Evolutionary conservation across 2,888 invertebrate genomes (phyloP), one percentile per base, ranked within the genome.

Genomic region (Tryphoninae sp.): DNA sequence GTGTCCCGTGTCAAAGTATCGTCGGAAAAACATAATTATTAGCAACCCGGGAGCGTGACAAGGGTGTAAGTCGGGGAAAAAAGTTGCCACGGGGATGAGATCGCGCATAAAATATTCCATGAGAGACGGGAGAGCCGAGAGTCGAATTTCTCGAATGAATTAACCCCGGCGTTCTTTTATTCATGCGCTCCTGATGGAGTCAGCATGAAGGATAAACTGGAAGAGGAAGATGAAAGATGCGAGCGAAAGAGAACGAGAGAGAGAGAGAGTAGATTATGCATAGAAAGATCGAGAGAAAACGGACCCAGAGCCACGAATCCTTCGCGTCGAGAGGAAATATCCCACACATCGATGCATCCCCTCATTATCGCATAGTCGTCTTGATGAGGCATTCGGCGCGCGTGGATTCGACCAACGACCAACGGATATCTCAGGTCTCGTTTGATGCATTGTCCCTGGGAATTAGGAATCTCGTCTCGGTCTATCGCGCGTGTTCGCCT

Each of bases 381-480:
- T 83, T 87, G 88, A 89, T 86, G 88, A 89, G 85, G 83, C 84
- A 85, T 86, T 87, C 86, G 79, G 73, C 77, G 65, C 72, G 75
- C 83, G 80, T 59, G 67, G 22, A 51, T 11, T 59, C 59, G 51
- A 67, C 53, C 4, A 51, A 16, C 61, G 33, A 33, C 33, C 6
- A 33, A 3, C 33, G 33, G 33, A 33, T 51, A 53, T 75, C 72
- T 55, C 40, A 71, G 55, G 67, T 62, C 45, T 74, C 61, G 67
- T 82, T 83, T 89, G 89, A 89, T 88, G 87, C 88, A 89, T 89
- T 86, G 89, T 87, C 85, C 81, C 64, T 51, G 86, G 61, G 86
- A 87, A 89, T 89, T 86, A 86, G 13, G 45, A 45, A 40, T 64
- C 71, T 65, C 78, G 71, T 72, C 49, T 84, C 83, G 78, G 75